Evolutionary conservation across 2,888 invertebrate species (phyloP).

Genomic region (Tinea trinotella): DNA sequence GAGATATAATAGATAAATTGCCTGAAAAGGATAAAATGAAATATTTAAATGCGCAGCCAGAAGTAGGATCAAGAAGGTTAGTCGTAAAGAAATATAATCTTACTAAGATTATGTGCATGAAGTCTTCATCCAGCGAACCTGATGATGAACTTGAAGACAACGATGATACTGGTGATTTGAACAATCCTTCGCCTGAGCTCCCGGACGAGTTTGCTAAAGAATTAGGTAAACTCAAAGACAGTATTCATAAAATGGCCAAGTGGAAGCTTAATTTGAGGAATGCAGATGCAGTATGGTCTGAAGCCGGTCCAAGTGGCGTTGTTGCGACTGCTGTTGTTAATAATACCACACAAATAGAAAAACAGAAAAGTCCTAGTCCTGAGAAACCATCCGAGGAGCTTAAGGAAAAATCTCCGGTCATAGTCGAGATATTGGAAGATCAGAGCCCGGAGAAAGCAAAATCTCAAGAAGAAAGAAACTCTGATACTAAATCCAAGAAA

Average conservation of each 20-base stretch:
- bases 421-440: conserved; percentile 20
- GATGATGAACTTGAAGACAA: conserved; percentile 68
- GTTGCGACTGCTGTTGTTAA: background rate
- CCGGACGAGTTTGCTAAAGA: conserved; percentile 78
- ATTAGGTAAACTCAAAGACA: conserved; percentile 77
- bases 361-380: background rate
- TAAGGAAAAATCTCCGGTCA: conserved; percentile 18
- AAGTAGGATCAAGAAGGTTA: conserved; percentile 45
- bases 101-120: conserved; percentile 66
- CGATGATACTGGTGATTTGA: background rate
- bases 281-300: conserved; percentile 26
- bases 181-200: conserved; percentile 27
- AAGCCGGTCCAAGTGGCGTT: background rate
- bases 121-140: conserved; percentile 73
- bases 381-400: background rate
- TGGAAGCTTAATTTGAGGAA: conserved; percentile 37
- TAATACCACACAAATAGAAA: too few relatives aligned
- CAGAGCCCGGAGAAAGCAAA: conserved; percentile 25
- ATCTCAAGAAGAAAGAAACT: conserved; percentile 26
- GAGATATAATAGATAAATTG: conserved; percentile 73
- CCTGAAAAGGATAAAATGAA: conserved; percentile 70
- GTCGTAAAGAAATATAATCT: conserved; percentile 35
- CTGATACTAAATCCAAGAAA: conserved; percentile 29
- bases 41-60: conserved; percentile 59
- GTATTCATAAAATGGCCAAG: conserved; percentile 79